Percentiles rank a stretch among this genome's conserved stretches.
Evolutionary conservation across 2,797 vertebrate species (phyloP).

Genomic region (Poecilia gillii): DNA sequence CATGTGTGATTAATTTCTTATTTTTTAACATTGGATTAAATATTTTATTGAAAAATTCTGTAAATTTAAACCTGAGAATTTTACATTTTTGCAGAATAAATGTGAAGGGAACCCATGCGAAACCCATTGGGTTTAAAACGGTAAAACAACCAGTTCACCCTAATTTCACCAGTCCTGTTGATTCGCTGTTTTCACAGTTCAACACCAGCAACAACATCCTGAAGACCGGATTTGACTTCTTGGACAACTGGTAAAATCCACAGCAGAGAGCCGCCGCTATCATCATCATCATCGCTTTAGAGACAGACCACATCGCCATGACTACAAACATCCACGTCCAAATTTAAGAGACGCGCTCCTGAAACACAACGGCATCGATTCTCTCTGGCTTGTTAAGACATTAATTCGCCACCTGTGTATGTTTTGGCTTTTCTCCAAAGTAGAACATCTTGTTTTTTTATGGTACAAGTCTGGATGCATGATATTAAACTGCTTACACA

Average conservation of each 20-base stretch:
- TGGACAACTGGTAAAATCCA: conserved; percentile 95
- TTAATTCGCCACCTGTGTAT: conserved; percentile 47
- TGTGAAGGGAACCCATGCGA: neutral
- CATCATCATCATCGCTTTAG: conserved; percentile 39
- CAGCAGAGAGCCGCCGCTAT: conserved; percentile 6
- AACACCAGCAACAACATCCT: conserved; percentile 89
- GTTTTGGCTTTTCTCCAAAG: conserved; percentile 10
- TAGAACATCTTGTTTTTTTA: neutral
- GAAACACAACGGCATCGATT: conserved; percentile 30
- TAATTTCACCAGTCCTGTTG: too few species aligned
- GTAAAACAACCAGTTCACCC: neutral
- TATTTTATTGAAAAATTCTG: neutral
- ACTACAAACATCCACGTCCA: conserved; percentile 52
- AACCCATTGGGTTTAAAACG: neutral
- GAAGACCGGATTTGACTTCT: conserved; percentile 98
- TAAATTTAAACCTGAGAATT: neutral
- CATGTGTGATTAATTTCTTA: neutral
- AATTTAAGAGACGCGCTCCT: conserved; percentile 37
- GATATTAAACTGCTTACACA: neutral
- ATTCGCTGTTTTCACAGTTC: conserved; percentile 76
- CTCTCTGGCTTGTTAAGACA: conserved; percentile 54
- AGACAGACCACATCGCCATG: conserved; percentile 63
- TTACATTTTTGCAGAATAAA: neutral
- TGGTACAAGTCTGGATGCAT: neutral
- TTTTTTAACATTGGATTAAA: neutral